Conservation (phyloP, 2,113 vertebrate species). For the Prolemur simus region DNA sequence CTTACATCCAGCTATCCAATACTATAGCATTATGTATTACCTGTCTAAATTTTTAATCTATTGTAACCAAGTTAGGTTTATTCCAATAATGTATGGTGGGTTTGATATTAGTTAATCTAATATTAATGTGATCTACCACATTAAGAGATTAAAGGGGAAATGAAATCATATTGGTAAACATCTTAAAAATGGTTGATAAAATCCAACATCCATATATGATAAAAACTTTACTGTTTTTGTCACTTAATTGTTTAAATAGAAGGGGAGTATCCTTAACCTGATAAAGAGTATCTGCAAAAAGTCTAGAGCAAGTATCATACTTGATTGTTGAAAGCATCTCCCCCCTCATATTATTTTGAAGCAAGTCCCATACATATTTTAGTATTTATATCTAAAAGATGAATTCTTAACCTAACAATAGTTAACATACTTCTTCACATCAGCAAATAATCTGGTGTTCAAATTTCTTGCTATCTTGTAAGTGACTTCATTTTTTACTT, state of each 20-base stretch:
- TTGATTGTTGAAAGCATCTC: background rate
- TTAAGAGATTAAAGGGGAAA: background rate
- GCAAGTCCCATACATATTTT: background rate
- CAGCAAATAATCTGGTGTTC: background rate
- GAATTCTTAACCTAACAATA: conserved; percentile 3
- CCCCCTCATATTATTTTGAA: background rate
- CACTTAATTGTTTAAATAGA: background rate
- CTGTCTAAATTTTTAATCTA: background rate
- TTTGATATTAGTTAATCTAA: conserved; percentile 2
- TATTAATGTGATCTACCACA: background rate
- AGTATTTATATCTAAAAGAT: conserved; percentile 4
- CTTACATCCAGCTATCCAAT: background rate
- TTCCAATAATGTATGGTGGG: background rate
- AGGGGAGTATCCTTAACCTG: background rate
- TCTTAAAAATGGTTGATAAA: background rate
- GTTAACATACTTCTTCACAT: background rate
- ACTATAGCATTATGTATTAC: background rate
- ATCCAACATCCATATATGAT: background rate
- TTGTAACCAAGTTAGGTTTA: background rate
- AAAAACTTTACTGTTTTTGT: background rate
- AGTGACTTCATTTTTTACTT: background rate
- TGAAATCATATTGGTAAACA: background rate
- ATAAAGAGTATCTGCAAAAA: background rate
- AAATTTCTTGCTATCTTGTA: background rate
- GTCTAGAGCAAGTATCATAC: background rate